These are phyloP conservation scores for Erethizon dorsatum DNA, from an alignment of 2,797 vertebrate genomes.

Conservation along the genomic window DNA sequence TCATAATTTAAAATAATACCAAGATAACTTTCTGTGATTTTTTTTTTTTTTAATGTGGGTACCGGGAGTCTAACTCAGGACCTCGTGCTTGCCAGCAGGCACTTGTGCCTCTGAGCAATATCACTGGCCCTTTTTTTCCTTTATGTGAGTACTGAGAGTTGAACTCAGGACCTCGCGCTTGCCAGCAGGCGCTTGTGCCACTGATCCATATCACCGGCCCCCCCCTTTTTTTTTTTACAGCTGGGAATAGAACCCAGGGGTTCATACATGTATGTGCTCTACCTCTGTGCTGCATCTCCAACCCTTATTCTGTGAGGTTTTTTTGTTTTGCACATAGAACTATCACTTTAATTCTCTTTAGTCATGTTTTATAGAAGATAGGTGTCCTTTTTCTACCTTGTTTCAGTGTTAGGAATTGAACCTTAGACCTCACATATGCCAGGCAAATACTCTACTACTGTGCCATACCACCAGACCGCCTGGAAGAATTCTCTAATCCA, in stretches of 20 bases:
- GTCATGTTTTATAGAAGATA: constrained; percentile 41
- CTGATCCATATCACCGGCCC: too few species aligned
- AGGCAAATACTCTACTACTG: not conserved
- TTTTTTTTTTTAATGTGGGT: not conserved
- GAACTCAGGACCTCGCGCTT: too few species aligned
- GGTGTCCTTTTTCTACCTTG: not conserved
- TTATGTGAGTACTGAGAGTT: too few species aligned
- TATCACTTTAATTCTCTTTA: constrained; percentile 52
- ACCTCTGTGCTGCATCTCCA: not conserved
- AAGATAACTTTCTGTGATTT: not conserved
- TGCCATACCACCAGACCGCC: not conserved
- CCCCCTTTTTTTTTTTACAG: not conserved
- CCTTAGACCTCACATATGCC: not conserved
- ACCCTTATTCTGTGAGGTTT: not conserved
- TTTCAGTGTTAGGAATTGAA: not conserved
- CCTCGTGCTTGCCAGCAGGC: too few species aligned
- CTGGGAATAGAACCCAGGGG: not conserved
- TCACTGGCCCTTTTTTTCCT: too few species aligned
- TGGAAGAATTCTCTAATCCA: constrained; percentile 38
- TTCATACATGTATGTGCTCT: not conserved
- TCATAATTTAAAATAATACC: constrained; percentile 42
- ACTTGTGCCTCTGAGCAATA: too few species aligned
- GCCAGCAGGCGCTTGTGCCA: too few species aligned
- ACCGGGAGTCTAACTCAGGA: too few species aligned
- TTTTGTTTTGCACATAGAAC: not conserved